Evolutionary conservation across 1,140 invertebrate species (phyloP), one percentile per base, ranked within the genome.

Genomic region (Pararge aegeria): DNA sequence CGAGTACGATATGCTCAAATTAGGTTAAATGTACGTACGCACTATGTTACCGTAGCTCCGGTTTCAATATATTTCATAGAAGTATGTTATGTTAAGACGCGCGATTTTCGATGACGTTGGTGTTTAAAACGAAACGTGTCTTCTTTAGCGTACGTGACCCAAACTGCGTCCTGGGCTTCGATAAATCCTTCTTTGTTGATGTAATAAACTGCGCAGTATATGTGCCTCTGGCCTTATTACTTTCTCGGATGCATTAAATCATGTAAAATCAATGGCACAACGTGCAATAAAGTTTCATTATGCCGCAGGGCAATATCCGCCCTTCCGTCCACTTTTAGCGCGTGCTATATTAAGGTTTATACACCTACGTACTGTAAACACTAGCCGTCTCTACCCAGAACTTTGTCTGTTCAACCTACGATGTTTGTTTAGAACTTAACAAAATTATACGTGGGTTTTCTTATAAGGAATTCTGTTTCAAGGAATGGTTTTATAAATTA

Each of bases 251-350:
- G 42, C 42, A 46, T 19, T 46, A 46, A 46, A 46, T 46, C 42
- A 20, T 46, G 42, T 20, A 46, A 46, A 46, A 46, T 46, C 42
- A 46, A 46, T 46, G 19, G 42, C 42, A 46, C 19, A 46, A 46
- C 40, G 24, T 53, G 7, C 42, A 55, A 29, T 62, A 46, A 55
- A 55, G 30, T 52, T 55, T 72, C 55, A 24, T 66, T 56, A 61
- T 70, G 21, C 27, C 29, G 52, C 58, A 73, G 75, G 70, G 73
- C 75, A 80, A 70, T 63, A 76, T 59, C 76, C 78, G 81, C 79
- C 81, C 79, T 84, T 80, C 75, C 73, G 46, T 54, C 29, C 51
- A 61, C 46, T 61, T 52, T 54, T 52, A 52, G 20, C 19, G 21
- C 1, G 15, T n/a, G 24, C 16, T 46, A 20, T 20, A 46, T 46